phyloP scores from a whole-genome alignment of 2,888 invertebrate species.

The Leucania comma region DNA sequence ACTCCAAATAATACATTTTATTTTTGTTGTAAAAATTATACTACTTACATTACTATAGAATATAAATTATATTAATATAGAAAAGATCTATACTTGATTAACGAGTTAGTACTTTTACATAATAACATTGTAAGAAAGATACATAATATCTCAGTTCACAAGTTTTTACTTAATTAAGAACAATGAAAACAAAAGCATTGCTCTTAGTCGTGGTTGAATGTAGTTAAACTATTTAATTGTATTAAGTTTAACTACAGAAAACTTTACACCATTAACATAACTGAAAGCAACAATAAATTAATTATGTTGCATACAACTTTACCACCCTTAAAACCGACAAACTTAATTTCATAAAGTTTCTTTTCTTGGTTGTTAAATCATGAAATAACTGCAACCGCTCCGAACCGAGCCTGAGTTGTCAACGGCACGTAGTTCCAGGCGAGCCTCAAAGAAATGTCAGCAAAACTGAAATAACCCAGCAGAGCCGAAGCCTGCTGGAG shows the following conservation, averaged over 20 bases:
- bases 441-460: too few relatives aligned
- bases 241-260: background rate
- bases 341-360: background rate
- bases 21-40: background rate
- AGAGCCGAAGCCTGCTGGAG: too few relatives aligned
- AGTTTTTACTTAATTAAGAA: conserved; percentile 11
- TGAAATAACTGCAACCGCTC: too few relatives aligned
- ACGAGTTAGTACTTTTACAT: background rate
- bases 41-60: too few relatives aligned
- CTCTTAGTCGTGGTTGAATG: conserved; percentile 6
- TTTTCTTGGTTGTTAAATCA: too few relatives aligned
- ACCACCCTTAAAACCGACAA: background rate
- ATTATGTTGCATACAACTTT: background rate
- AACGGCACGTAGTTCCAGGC: too few relatives aligned
- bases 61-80: too few relatives aligned
- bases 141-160: background rate
- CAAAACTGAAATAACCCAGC: too few relatives aligned
- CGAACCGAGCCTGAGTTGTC: too few relatives aligned
- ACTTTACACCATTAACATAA: conserved; percentile 1
- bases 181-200: conserved; percentile 14
- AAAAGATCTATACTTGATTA: background rate
- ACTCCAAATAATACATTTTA: background rate
- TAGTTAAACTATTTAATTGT: background rate
- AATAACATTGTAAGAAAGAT: conserved; percentile 2
- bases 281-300: background rate